Conservation (phyloP, 2,888 invertebrate species). For the Netelia fuscicornis region DNA sequence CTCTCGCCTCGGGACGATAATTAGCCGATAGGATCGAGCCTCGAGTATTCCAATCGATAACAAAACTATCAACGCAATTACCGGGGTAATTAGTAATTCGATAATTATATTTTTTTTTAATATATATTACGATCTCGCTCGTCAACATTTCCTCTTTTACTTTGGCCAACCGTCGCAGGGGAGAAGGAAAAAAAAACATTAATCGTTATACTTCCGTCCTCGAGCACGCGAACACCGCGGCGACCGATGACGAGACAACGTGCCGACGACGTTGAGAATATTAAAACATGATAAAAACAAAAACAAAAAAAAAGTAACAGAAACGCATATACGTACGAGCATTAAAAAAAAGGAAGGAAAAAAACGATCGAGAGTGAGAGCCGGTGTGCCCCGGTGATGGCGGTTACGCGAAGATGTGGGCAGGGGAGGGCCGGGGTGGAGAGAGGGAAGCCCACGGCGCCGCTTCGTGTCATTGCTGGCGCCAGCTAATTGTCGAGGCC, state of each 20-base stretch:
- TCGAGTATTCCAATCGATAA: too few species aligned
- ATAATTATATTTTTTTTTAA: neutral
- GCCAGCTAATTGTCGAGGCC: conserved; percentile 84
- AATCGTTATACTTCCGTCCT: neutral
- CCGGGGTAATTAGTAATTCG: too few species aligned
- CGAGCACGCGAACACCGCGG: neutral
- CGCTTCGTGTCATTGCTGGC: conserved; percentile 83
- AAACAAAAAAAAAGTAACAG: conserved; percentile 3
- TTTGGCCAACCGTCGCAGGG: neutral
- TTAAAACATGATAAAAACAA: neutral
- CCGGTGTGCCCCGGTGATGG: conserved; percentile 32
- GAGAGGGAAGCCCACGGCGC: conserved; percentile 77
- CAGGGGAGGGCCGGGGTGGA: conserved; percentile 59
- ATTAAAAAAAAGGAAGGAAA: neutral
- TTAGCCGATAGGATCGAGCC: too few species aligned
- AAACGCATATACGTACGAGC: conserved; percentile 29
- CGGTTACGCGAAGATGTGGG: conserved; percentile 30
- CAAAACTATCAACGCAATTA: too few species aligned
- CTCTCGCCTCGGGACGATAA: neutral
- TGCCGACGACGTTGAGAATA: neutral
- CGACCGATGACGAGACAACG: neutral
- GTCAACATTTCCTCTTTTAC: too few species aligned
- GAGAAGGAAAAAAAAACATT: neutral
- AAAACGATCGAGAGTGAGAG: conserved; percentile 60
- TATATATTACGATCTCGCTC: neutral